Evolutionary conservation across 2,113 vertebrate genomes (phyloP).

Genomic region (Bambusicola thoracicus): DNA sequence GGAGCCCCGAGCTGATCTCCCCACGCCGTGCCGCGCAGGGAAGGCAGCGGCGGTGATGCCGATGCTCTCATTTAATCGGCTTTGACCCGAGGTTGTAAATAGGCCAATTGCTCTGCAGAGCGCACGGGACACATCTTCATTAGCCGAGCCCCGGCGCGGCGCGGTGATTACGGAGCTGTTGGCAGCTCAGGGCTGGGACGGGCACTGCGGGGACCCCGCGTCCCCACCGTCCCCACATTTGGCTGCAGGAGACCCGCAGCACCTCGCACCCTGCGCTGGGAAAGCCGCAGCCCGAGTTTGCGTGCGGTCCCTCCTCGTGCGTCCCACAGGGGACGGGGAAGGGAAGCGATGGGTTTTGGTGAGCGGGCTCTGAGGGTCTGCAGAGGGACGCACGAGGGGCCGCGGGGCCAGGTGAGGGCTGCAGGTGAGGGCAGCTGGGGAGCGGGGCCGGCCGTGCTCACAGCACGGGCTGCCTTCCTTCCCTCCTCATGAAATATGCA

Average conservation of each 20-base stretch:
- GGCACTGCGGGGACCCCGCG: fast-evolving
- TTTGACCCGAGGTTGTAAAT: conserved; percentile 1
- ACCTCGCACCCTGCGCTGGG: background rate
- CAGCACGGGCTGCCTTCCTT: background rate
- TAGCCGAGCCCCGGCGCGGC: background rate
- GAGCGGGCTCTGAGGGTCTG: background rate
- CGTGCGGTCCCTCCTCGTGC: background rate
- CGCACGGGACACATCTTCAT: fast-evolving
- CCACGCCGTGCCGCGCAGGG: fast-evolving
- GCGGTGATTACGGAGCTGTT: background rate
- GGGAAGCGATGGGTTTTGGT: background rate
- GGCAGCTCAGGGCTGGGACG: background rate
- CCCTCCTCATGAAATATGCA: conserved; percentile 50
- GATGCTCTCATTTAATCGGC: conserved; percentile 40
- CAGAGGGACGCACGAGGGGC: background rate
- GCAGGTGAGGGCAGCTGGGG: background rate
- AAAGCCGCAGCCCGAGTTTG: background rate
- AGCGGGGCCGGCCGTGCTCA: fast-evolving
- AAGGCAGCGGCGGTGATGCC: background rate
- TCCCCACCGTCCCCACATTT: fast-evolving
- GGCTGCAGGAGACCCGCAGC: fast-evolving
- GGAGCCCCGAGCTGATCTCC: conserved; percentile 49
- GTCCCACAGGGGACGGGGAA: background rate
- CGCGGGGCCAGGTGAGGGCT: background rate
- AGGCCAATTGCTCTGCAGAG: conserved; percentile 46